These are phyloP conservation scores for Ophioderma brevispina DNA, from an alignment of 35 echinoderm and acorn worm species.

Conservation along the genomic window DNA sequence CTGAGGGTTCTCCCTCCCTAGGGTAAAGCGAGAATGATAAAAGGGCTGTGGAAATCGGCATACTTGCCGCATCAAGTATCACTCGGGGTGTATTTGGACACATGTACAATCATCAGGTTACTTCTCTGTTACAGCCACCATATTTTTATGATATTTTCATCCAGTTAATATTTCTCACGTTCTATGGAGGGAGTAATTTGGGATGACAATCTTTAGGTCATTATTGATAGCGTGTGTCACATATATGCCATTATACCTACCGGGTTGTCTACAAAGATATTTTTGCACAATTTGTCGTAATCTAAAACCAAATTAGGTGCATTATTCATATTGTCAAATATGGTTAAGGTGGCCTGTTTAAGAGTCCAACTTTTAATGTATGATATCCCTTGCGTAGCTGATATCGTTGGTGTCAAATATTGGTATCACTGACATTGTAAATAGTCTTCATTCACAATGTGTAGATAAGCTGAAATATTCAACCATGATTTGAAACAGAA, in stretches of 20 bases:
- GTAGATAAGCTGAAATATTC: neutral
- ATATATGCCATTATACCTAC: conserved; percentile 6
- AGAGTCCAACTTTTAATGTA: conserved; percentile 1
- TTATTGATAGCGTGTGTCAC: conserved; percentile 13
- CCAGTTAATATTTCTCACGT: conserved; percentile 6
- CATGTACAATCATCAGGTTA: conserved; percentile 9
- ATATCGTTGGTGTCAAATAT: neutral
- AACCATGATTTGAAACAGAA: too few species aligned
- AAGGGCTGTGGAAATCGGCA: conserved; percentile 4
- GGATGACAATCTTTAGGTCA: conserved; percentile 13
- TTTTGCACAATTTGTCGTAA: conserved; percentile 14
- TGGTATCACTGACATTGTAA: neutral
- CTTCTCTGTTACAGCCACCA: neutral
- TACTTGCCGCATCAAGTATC: conserved; percentile 8
- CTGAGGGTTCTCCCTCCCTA: neutral
- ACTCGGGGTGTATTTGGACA: neutral
- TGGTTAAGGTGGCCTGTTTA: neutral
- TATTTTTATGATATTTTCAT: conserved; percentile 16
- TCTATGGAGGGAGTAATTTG: neutral
- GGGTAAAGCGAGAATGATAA: conserved; percentile 3
- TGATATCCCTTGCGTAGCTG: neutral
- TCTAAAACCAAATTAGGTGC: conserved; percentile 6
- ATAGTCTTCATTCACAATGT: neutral
- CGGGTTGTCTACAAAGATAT: neutral
- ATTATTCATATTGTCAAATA: conserved; percentile 6